A percentile compares a stretch with the other conserved stretches of the same genome.
Evolutionary conservation across 2,113 vertebrate species (phyloP).

Genomic region (Cebidichthys violaceus): DNA sequence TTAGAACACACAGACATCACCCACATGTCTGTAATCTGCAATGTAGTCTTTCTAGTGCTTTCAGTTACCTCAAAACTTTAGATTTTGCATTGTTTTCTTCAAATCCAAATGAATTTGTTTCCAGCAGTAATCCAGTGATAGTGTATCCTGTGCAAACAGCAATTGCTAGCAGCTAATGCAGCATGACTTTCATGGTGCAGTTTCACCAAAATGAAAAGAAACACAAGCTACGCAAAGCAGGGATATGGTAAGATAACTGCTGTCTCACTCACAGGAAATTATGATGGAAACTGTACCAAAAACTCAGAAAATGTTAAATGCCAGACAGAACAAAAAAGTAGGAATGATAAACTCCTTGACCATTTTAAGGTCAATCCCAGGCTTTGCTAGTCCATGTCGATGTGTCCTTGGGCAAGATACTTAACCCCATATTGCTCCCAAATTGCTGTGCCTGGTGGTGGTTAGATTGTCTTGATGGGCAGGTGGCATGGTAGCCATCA

Average conservation of each 20-base stretch:
- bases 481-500: no score
- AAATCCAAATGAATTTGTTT: background rate
- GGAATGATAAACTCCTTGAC: background rate
- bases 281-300: background rate
- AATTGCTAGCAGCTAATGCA: background rate
- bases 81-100: background rate
- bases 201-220: background rate
- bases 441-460: no score
- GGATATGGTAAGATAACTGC: background rate
- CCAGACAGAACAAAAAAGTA: background rate
- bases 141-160: background rate
- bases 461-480: no score
- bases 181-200: background rate
- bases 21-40: background rate
- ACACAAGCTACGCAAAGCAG: background rate
- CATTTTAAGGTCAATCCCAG: no score
- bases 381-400: no score
- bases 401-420: no score
- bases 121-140: background rate
- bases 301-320: background rate
- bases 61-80: background rate
- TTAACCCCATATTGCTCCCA: no score
- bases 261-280: background rate
- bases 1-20: background rate
- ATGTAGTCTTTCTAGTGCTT: background rate